A percentile compares a stretch with the other conserved stretches of the same genome.
These are phyloP conservation scores for Junonia oenone DNA, from an alignment of 2,888 invertebrate species.

Conservation along the genomic window DNA sequence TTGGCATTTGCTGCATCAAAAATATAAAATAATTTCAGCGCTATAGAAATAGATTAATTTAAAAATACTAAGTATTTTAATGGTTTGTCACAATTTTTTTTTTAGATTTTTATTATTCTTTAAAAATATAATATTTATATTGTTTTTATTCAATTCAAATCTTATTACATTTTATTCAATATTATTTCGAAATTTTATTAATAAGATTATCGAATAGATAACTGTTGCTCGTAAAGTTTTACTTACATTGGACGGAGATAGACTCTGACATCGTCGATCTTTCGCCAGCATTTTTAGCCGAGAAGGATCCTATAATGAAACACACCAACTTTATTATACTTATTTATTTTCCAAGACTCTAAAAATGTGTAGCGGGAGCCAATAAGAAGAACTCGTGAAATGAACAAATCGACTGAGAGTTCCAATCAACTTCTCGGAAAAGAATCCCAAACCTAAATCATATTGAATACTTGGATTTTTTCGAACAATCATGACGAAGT, in stretches of 20 bases:
- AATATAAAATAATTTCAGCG: no score
- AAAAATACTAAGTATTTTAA: no score
- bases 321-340: background rate
- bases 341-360: background rate
- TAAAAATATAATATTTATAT: background rate
- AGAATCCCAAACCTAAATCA: background rate
- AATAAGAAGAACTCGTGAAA: conserved; percentile 1
- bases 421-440: conserved; percentile 1
- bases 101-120: background rate
- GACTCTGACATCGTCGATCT: conserved; percentile 51
- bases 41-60: no score
- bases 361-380: background rate
- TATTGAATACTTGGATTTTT: background rate
- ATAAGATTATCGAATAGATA: no score
- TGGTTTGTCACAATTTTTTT: no score
- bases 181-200: no score
- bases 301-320: conserved; percentile 36
- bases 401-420: background rate
- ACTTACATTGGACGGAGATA: conserved; percentile 49
- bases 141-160: no score
- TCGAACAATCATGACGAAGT: background rate
- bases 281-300: conserved; percentile 30
- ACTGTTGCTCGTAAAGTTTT: no score
- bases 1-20: conserved; percentile 19
- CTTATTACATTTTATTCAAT: no score